phyloP scores from a whole-genome alignment of 2,113 vertebrate genomes.

The Coptodon bakossiorum region DNA sequence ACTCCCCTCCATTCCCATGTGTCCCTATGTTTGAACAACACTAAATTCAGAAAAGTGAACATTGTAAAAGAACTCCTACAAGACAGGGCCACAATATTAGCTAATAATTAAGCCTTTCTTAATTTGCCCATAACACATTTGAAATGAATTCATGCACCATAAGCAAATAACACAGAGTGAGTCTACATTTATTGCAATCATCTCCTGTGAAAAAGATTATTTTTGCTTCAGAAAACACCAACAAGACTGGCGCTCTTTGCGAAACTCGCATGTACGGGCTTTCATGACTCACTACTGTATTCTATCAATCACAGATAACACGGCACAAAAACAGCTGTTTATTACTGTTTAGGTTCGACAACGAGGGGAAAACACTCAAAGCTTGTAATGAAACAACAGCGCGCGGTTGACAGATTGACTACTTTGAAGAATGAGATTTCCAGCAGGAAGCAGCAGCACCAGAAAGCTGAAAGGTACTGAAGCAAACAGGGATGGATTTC shows the following conservation, averaged over 20 bases:
- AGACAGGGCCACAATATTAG: accelerated
- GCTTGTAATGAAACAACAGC: not conserved
- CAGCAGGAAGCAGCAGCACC: not conserved
- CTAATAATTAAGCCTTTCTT: not conserved
- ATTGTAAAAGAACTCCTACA: not conserved
- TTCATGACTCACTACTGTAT: not conserved
- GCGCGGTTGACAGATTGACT: not conserved
- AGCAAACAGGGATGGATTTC: not conserved
- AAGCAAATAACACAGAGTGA: not conserved
- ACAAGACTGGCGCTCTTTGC: not conserved
- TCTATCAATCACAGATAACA: not conserved
- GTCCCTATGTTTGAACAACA: not conserved
- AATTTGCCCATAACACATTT: not conserved
- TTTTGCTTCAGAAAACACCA: not conserved
- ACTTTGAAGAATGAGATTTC: not conserved
- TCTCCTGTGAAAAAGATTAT: not conserved
- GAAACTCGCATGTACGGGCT: not conserved
- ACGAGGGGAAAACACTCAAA: not conserved
- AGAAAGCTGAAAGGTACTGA: not conserved
- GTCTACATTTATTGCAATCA: not conserved
- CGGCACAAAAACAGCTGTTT: not conserved
- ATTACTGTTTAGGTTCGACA: not conserved
- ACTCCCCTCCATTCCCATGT: not conserved
- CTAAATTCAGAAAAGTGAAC: not conserved
- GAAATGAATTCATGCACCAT: not conserved